phyloP scores from a whole-genome alignment of 2,888 invertebrate species.

The Cheilosia vulpina region DNA sequence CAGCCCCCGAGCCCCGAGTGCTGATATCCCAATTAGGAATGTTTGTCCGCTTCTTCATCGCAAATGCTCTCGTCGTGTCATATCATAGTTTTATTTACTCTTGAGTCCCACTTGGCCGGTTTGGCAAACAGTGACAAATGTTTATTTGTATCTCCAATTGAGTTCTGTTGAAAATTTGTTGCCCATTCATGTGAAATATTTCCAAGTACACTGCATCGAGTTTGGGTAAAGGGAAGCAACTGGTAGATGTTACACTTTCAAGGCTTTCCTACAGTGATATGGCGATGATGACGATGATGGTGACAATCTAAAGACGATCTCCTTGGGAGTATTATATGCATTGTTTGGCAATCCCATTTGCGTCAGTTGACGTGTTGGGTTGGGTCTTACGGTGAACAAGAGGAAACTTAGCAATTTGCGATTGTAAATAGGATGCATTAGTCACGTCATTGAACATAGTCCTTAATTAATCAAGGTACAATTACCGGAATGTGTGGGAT shows the following conservation, averaged over 20 bases:
- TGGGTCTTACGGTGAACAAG: too few relatives aligned
- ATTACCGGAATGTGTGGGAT: not conserved
- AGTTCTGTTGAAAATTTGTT: conserved; percentile 42
- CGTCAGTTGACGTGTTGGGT: not conserved
- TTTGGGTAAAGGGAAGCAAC: not conserved
- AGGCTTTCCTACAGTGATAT: too few relatives aligned
- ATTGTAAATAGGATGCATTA: conserved; percentile 9
- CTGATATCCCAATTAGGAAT: conserved; percentile 35
- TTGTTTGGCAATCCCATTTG: not conserved
- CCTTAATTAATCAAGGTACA: not conserved
- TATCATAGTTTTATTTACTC: conserved; percentile 32
- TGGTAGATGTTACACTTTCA: not conserved
- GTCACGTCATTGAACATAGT: not conserved
- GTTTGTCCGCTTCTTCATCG: conserved; percentile 14
- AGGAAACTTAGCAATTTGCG: not conserved
- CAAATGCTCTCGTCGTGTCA: not conserved
- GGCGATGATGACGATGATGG: not conserved
- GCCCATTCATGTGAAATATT: conserved; percentile 33
- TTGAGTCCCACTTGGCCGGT: conserved; percentile 6
- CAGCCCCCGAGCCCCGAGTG: not conserved
- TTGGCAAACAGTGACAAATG: conserved; percentile 34
- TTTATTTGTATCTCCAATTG: conserved; percentile 35
- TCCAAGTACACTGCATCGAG: not conserved
- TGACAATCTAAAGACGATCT: conserved; percentile 5
- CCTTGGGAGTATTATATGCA: conserved; percentile 1